A percentile compares a stretch with the other conserved stretches of the same genome.
Evolutionary conservation across 1,140 invertebrate species (phyloP).

Genomic region (Philotrypesis tridentata): DNA sequence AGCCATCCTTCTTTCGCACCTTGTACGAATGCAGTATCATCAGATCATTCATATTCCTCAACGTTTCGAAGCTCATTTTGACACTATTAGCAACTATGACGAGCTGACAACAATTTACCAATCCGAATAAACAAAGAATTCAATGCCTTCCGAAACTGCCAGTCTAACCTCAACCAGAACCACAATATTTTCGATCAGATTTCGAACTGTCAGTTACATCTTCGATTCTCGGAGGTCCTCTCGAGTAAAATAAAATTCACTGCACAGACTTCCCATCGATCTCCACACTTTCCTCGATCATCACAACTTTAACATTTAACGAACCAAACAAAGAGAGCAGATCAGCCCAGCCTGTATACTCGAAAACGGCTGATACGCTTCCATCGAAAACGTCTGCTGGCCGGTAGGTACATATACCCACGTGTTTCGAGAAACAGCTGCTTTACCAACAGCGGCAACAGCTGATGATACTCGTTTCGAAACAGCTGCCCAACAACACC

Average conservation of each 20-base stretch:
- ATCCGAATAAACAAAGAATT: background rate
- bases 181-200: background rate
- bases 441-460: background rate
- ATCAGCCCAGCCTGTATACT: background rate
- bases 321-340: background rate
- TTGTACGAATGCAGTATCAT: conserved; percentile 48
- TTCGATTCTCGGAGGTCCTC: background rate
- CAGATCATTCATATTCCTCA: conserved; percentile 8
- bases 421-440: background rate
- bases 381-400: background rate
- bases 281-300: background rate
- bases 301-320: background rate
- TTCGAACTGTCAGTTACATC: background rate
- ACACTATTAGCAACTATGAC: background rate
- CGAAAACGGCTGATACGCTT: background rate
- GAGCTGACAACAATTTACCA: background rate
- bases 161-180: background rate
- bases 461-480: no score
- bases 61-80: conserved; percentile 14
- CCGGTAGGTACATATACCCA: background rate
- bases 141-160: no score
- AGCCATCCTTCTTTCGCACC: conserved; percentile 56
- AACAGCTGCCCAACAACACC: no score
- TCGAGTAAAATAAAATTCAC: no score
- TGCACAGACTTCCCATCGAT: background rate